A percentile compares a stretch with the other conserved stretches of the same genome.
Evolutionary conservation across 2,888 invertebrate genomes (phyloP).

Genomic region (Ctenicera cuprea): DNA sequence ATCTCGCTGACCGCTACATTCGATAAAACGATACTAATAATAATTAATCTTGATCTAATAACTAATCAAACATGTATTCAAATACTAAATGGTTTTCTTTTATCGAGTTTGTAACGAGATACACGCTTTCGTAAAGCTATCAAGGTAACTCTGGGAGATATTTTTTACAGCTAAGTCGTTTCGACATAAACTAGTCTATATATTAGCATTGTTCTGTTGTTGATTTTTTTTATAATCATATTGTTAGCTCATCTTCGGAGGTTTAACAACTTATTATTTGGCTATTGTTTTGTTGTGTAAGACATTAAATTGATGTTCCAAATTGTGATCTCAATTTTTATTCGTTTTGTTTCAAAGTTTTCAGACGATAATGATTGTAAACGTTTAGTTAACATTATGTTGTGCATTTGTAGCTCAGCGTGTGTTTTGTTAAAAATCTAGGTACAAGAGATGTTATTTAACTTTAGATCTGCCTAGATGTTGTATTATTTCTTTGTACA

Average conservation of each 20-base stretch:
- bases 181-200: slow-evolving; percentile 28
- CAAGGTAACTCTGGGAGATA: slow-evolving; percentile 24
- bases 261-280: background rate
- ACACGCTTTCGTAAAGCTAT: slow-evolving; percentile 39
- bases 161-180: slow-evolving; percentile 31
- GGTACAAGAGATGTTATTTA: slow-evolving; percentile 49
- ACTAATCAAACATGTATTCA: slow-evolving; percentile 47
- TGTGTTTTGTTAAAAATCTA: slow-evolving; percentile 44
- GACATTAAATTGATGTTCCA: slow-evolving; percentile 3
- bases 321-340: background rate
- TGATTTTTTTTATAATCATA: background rate
- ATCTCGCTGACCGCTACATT: slow-evolving; percentile 30
- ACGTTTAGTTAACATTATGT: slow-evolving; percentile 36
- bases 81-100: slow-evolving; percentile 46
- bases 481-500: slow-evolving; percentile 53
- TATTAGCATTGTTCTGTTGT: slow-evolving; percentile 16
- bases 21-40: slow-evolving; percentile 42
- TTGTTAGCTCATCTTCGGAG: background rate
- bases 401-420: slow-evolving; percentile 40
- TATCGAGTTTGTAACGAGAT: slow-evolving; percentile 44
- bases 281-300: background rate
- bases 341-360: slow-evolving; percentile 9
- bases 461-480: slow-evolving; percentile 47
- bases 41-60: slow-evolving; percentile 49
- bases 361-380: background rate